Evolutionary conservation across 2,113 vertebrate species (phyloP), one percentile per base, ranked within the genome.

Genomic region (Phalacrocorax aristotelis): DNA sequence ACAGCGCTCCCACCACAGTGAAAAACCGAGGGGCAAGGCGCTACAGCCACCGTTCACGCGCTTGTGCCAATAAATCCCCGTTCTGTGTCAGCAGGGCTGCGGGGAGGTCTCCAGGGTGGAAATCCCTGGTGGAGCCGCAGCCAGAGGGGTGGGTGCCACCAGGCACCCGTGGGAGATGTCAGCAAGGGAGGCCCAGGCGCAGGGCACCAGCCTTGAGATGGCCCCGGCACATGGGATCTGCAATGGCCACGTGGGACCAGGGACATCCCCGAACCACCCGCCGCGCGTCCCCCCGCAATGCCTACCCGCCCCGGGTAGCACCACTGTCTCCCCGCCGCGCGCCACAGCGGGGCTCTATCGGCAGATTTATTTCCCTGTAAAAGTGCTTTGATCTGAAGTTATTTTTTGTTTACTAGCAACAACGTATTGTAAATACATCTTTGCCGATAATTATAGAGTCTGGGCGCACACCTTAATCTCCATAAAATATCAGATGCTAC

Each of bases 361-460:
- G 48, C 92, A 80, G 88, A 91, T 84, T 83, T 44, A 87, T 96
- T 71, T 83, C 87, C 70, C 91, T 72, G 54, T 44, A 74, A 90
- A 91, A 80, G 76, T 4, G 40, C 93, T 96, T 90, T 94, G 93
- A 96, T 96, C 94, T 12, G 61, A 85, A 96, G 92, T 96, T 97
- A 91, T 96, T 96, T 97, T 97, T 81, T 97, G 96, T 97, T 97
- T 97, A 97, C 93, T 95, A 93, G 97, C 94, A 97, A 96, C 97
- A 95, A 93, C 87, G 97, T 84, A 90, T 92, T 97, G 97, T 96
- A 97, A 97, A 97, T 96, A 96, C 89, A 87, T 96, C 96, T 82
- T 92, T 86, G 93, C 92, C 21, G 66, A 93, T 97, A 96, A 97
- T 97, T 97, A 97, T 90, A 95, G 95, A 97, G 96, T 87, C 97